A percentile compares a stretch with the other conserved stretches of the same genome.
Conservation (phyloP, 2,888 invertebrate species). For the Drosophila demipolita region DNA sequence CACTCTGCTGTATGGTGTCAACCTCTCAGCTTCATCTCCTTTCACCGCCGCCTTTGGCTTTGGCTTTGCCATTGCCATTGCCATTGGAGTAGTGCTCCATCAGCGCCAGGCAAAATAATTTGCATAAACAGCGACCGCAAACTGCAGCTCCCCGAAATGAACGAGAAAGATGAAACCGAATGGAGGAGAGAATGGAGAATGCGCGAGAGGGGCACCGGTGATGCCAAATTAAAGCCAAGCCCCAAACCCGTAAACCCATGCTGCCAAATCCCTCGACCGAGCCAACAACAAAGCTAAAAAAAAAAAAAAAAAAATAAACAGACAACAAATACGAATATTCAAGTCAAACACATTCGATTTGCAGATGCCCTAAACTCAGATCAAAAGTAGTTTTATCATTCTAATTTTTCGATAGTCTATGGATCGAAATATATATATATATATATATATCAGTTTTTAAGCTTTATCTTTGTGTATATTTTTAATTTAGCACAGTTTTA, state of each 20-base stretch:
- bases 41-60: neutral
- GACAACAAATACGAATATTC: slow-evolving; percentile 17
- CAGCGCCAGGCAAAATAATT: slow-evolving; percentile 70
- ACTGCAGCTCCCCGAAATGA: slow-evolving; percentile 60
- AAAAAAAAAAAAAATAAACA: slow-evolving; percentile 16
- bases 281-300: slow-evolving; percentile 45
- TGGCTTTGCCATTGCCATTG: slow-evolving; percentile 16
- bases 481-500: too few relatives aligned
- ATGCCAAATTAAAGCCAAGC: slow-evolving; percentile 75
- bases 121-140: slow-evolving; percentile 78
- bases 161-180: slow-evolving; percentile 8
- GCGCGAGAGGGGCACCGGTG: slow-evolving; percentile 53
- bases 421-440: neutral
- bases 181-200: neutral
- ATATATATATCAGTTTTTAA: too few relatives aligned
- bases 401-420: neutral
- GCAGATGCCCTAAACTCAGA: slow-evolving; percentile 12
- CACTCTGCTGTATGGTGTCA: slow-evolving; percentile 19
- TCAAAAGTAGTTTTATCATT: neutral
- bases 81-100: slow-evolving; percentile 45
- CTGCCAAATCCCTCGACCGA: slow-evolving; percentile 74
- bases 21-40: slow-evolving; percentile 33
- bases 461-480: neutral
- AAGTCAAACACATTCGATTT: slow-evolving; percentile 3
- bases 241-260: slow-evolving; percentile 65